Conservation (phyloP, 2,888 invertebrate genomes). For the Athripsodes cinereus region DNA sequence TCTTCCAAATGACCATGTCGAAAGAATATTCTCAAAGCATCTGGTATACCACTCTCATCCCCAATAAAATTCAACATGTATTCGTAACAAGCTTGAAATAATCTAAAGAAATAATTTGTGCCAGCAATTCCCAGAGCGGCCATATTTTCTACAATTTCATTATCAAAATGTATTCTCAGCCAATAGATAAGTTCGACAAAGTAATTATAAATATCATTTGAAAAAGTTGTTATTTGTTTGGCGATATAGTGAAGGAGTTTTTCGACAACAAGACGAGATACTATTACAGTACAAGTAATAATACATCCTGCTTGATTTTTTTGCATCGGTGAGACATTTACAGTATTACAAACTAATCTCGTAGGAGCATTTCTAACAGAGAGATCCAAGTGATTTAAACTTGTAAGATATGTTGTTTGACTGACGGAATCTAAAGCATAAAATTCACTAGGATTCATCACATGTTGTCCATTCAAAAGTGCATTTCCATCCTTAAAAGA, state of each 20-base stretch:
- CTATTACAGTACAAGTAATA: background rate
- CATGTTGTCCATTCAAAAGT: slow-evolving; percentile 42
- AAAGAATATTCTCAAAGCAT: slow-evolving; percentile 43
- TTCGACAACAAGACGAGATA: slow-evolving; percentile 28
- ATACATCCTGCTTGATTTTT: background rate
- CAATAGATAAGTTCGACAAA: slow-evolving; percentile 38
- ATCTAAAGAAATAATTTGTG: slow-evolving; percentile 41
- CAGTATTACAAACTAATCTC: slow-evolving; percentile 28
- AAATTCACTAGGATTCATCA: slow-evolving; percentile 40
- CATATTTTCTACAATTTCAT: slow-evolving; percentile 40
- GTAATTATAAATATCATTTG: slow-evolving; percentile 31
- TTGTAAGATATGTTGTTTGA: slow-evolving; percentile 37
- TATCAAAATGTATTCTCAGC: slow-evolving; percentile 40
- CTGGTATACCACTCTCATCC: slow-evolving; percentile 38
- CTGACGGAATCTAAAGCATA: slow-evolving; percentile 36
- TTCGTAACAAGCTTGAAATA: slow-evolving; percentile 43
- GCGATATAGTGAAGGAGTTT: slow-evolving; percentile 30
- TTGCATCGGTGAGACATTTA: background rate
- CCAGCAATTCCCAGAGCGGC: slow-evolving; percentile 38
- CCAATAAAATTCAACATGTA: slow-evolving; percentile 39
- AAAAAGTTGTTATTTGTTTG: slow-evolving; percentile 8
- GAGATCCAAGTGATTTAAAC: slow-evolving; percentile 37
- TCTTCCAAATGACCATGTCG: slow-evolving; percentile 41
- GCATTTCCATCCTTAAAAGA: slow-evolving; percentile 46
- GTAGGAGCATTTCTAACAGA: slow-evolving; percentile 37